Conservation (phyloP, 2,888 invertebrate genomes). For the Stenodera caucasica region DNA sequence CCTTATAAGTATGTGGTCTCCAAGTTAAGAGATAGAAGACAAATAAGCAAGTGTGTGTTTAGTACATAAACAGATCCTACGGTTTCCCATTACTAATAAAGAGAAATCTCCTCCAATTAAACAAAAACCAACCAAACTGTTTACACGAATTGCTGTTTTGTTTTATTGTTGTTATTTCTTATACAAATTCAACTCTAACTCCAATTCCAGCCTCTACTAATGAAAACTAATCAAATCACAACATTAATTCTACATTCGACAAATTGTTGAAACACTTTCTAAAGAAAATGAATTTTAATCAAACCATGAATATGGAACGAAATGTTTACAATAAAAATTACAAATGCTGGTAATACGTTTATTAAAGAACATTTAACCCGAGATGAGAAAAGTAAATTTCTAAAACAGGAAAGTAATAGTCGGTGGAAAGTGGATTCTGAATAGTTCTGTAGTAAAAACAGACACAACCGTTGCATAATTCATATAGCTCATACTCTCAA, state of each 20-base stretch:
- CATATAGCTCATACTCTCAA: background rate
- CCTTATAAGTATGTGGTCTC: constrained; percentile 41
- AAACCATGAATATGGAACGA: background rate
- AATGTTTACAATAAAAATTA: background rate
- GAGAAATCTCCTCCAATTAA: constrained; percentile 22
- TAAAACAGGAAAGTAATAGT: background rate
- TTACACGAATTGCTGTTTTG: constrained; percentile 20
- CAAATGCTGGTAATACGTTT: background rate
- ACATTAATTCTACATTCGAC: no score
- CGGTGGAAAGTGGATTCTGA: constrained; percentile 1
- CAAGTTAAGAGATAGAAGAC: constrained; percentile 31
- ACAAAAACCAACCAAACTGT: constrained; percentile 20
- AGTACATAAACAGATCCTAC: constrained; percentile 22
- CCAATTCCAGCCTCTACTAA: no score
- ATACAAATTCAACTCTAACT: no score
- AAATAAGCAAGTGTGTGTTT: constrained; percentile 26
- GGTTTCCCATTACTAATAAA: constrained; percentile 22
- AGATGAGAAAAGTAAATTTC: background rate
- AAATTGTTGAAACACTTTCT: no score
- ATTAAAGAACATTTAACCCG: background rate
- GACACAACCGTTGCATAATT: constrained; percentile 2
- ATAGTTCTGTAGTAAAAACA: background rate
- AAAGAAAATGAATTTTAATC: no score
- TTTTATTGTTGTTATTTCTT: constrained; percentile 24
- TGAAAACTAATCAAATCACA: no score